A percentile compares a stretch with the other conserved stretches of the same genome.
phyloP scores from a whole-genome alignment of 2,888 invertebrate genomes.

The Norana najaformis region DNA sequence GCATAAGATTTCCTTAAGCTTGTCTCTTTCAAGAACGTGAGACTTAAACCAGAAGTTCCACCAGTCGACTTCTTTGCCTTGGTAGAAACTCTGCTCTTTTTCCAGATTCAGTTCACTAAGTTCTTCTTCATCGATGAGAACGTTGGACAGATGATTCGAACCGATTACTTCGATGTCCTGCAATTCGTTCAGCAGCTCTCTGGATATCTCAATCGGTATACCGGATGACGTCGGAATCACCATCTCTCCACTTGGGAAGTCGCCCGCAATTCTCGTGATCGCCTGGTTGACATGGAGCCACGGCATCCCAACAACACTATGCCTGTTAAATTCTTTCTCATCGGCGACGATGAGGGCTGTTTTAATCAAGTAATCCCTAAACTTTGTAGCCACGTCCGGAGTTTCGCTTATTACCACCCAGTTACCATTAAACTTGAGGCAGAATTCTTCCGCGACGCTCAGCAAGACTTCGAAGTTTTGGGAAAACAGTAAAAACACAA shows the following conservation, averaged over 20 bases:
- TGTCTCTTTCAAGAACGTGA: constrained; percentile 46
- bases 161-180: constrained; percentile 48
- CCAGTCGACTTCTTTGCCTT: constrained; percentile 49
- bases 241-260: constrained; percentile 25
- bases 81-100: constrained; percentile 39
- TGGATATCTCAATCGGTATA: constrained; percentile 42
- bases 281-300: constrained; percentile 46
- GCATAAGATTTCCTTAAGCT: neutral
- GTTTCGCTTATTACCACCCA: constrained; percentile 48
- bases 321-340: too few species aligned
- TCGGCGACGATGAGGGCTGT: neutral
- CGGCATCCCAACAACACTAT: constrained; percentile 44
- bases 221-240: constrained; percentile 46
- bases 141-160: constrained; percentile 34
- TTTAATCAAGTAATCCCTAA: constrained; percentile 34
- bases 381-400: constrained; percentile 42
- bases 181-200: constrained; percentile 44
- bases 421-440: constrained; percentile 45
- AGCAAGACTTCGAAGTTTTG: constrained; percentile 46
- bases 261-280: neutral
- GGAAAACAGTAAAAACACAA: constrained; percentile 49
- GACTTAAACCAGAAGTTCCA: constrained; percentile 48
- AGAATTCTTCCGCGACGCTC: constrained; percentile 47
- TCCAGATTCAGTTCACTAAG: too few species aligned
- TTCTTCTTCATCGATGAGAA: too few species aligned